Evolutionary conservation across 2,888 invertebrate species (phyloP), one percentile per base, ranked within the genome.

Genomic region (Drosophila monieri): DNA sequence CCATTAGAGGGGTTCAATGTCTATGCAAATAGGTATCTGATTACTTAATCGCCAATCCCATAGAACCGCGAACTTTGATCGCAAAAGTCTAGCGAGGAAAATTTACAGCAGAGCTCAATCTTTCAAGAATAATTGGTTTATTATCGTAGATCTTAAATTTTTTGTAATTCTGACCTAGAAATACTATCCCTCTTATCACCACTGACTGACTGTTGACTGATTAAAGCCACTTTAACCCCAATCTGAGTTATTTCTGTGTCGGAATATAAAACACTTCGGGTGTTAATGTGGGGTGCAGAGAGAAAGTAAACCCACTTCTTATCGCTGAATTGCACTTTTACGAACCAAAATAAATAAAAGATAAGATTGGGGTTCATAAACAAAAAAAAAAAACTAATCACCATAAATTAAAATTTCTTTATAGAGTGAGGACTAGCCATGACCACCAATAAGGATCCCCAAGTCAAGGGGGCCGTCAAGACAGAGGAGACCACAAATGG

Each of bases 401-500:
- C 6, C 39, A 56, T 43, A 56, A 37, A 66, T 41, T 25, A n/a
- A 30, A 14, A 18, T 65, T 58, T 9, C 6, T 44, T 44, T 43
- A 10, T 47, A 57, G 37, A 41, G 14, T 18, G 21, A 1, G 43
- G 37, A 12, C 15, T 15, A 23, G 15, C n/a, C 46, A 81, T 81
- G 81, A 83, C 83, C 48, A 66, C 66, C 32, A 83, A 72, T 49
- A 81, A 79, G 67, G 80, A 85, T 49, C 48, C 68, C 49, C 80
- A 83, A 52, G 80, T 81, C 27, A 77, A 75, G 64, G 69, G 23
- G 23, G 18, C 44, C 10, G 48, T 64, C 21, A 51, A 48, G 27
- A 2, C 39, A 51, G 60, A 65, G 25, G 53, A 47, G 12, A 21
- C 27, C 6, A 71, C 65, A n/a, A 80, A 84, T 57, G 80, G 74